Evolutionary conservation across 2,113 vertebrate species (phyloP).

Genomic region (Tachysurus vachellii): DNA sequence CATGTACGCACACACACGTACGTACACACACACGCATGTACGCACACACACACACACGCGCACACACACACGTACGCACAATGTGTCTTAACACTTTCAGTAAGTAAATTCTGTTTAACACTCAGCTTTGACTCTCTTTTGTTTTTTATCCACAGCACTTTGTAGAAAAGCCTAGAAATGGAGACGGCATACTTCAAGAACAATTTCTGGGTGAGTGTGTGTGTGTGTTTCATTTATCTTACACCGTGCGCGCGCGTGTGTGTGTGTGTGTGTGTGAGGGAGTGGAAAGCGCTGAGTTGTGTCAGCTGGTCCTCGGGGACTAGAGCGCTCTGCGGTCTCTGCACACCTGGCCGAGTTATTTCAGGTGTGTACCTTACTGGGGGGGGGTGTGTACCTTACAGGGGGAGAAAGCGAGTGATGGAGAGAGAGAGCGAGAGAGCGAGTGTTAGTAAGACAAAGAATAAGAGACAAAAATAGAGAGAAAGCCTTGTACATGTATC

Average conservation of each 20-base stretch:
- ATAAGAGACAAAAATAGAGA: too few relatives aligned
- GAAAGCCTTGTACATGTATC: too few relatives aligned
- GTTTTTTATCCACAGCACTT: conserved; percentile 58
- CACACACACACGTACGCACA: too few relatives aligned
- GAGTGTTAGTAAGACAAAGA: too few relatives aligned
- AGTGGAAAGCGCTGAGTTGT: conserved; percentile 3
- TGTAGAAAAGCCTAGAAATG: conserved; percentile 48
- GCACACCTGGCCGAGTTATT: conserved; percentile 52
- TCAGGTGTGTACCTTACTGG: conserved; percentile 34
- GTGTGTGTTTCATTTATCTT: neutral
- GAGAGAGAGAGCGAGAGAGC: neutral
- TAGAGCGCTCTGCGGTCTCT: conserved; percentile 22
- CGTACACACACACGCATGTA: too few relatives aligned
- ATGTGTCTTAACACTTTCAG: too few relatives aligned
- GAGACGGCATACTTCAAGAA: conserved; percentile 74
- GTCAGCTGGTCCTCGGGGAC: conserved; percentile 36
- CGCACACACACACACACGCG: too few relatives aligned
- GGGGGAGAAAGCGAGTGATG: neutral
- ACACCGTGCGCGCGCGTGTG: neutral
- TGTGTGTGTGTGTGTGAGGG: neutral
- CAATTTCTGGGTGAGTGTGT: conserved; percentile 75
- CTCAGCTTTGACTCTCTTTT: neutral
- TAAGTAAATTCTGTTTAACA: too few relatives aligned
- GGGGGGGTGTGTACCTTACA: conserved; percentile 2
- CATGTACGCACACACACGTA: too few relatives aligned